Conservation (phyloP, 2,113 vertebrate genomes). For the Riparia riparia region DNA sequence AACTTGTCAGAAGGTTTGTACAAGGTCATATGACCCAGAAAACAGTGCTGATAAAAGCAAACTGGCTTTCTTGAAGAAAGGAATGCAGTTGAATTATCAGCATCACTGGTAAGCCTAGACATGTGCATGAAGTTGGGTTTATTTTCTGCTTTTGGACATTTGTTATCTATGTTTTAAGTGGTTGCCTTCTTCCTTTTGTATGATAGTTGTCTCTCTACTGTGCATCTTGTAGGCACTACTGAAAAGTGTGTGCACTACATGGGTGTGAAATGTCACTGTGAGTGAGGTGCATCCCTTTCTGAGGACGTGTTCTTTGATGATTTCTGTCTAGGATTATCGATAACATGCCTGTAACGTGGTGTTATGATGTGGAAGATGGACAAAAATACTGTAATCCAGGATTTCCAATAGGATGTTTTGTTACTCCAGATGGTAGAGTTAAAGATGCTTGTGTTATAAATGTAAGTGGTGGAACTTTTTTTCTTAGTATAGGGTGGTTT, state of each 20-base stretch:
- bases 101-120: conserved; percentile 83
- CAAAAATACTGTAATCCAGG: conserved; percentile 90
- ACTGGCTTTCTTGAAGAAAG: conserved; percentile 87
- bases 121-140: not conserved
- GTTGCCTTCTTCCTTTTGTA: not conserved
- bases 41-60: conserved; percentile 72
- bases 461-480: conserved; percentile 78
- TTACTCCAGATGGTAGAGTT: conserved; percentile 77
- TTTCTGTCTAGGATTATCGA: conserved; percentile 86
- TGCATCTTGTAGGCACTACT: not conserved
- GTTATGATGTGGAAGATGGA: conserved; percentile 85
- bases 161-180: not conserved
- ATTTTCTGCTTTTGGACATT: not conserved
- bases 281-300: not conserved
- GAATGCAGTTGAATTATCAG: conserved; percentile 87
- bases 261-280: not conserved
- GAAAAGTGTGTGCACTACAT: not conserved
- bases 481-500: not conserved
- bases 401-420: conserved; percentile 90
- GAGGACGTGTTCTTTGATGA: conserved; percentile 1
- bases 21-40: conserved; percentile 75
- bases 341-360: conserved; percentile 95
- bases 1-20: conserved; percentile 79
- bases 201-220: not conserved
- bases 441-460: conserved; percentile 89